Evolutionary conservation across 2,888 invertebrate species (phyloP).

Genomic region (Ormia ochracea): DNA sequence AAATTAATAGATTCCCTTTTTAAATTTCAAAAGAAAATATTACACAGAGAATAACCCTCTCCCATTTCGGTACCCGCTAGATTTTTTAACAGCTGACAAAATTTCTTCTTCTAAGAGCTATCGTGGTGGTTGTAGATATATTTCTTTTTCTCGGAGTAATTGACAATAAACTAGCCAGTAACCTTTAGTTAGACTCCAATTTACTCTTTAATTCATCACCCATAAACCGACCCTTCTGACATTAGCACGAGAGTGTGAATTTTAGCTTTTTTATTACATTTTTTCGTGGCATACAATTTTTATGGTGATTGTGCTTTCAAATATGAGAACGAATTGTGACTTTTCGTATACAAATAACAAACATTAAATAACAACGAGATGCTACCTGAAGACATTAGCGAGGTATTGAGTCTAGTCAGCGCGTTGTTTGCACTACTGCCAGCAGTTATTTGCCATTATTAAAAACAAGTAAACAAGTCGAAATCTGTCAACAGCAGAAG

Average conservation of each 20-base stretch:
- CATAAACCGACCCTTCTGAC: not conserved
- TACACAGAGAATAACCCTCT: too few species aligned
- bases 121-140: too few species aligned
- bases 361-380: conserved; percentile 34
- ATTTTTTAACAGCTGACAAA: too few species aligned
- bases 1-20: too few species aligned
- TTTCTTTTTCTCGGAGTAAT: too few species aligned
- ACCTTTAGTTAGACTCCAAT: not conserved
- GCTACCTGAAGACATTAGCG: conserved; percentile 9
- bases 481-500: conserved; percentile 39
- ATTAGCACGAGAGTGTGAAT: not conserved
- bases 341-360: conserved; percentile 14
- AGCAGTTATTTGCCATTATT: not conserved
- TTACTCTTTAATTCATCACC: not conserved
- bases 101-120: too few species aligned
- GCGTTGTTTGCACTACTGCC: not conserved
- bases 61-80: too few species aligned
- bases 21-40: too few species aligned
- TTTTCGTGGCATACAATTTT: conserved; percentile 13
- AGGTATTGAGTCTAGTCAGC: not conserved
- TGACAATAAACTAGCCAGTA: not conserved
- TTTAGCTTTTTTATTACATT: not conserved
- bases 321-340: not conserved
- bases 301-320: conserved; percentile 35
- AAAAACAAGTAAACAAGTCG: conserved; percentile 7